Conservation (phyloP, 2,113 vertebrate species). For the Rhadina sibilatrix region DNA sequence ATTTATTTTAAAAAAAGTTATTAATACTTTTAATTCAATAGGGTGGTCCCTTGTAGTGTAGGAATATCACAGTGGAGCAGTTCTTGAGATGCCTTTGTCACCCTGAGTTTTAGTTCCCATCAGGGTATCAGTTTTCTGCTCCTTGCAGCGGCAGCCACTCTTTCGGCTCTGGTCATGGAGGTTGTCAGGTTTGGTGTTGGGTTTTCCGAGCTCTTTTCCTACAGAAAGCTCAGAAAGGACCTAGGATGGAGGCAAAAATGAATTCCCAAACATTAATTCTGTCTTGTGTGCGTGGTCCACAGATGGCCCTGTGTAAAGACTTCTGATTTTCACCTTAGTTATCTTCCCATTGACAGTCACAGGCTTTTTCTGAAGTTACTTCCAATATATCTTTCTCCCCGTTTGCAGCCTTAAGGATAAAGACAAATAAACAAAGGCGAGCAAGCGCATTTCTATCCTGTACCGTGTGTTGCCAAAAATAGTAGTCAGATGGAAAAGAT, state of each 20-base stretch:
- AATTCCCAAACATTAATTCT: neutral
- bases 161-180: neutral
- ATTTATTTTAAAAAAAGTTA: neutral
- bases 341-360: neutral
- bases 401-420: neutral
- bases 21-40: neutral
- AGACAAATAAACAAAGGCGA: slow-evolving; percentile 38
- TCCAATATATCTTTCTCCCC: neutral
- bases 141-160: neutral
- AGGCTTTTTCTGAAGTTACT: neutral
- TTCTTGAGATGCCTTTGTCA: neutral
- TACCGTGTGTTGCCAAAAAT: slow-evolving; percentile 56
- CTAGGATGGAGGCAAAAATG: neutral
- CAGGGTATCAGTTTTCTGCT: neutral
- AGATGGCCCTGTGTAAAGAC: neutral
- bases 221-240: neutral
- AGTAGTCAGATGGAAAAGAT: slow-evolving; percentile 70
- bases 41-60: fast-evolving
- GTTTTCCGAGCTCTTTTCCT: neutral
- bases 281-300: neutral
- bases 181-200: neutral
- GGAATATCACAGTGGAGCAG: neutral
- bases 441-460: slow-evolving; percentile 17
- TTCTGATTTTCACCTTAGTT: neutral
- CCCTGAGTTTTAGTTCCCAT: neutral